Conservation (phyloP, 2,113 vertebrate species). For the Porphyrio hochstetteri region DNA sequence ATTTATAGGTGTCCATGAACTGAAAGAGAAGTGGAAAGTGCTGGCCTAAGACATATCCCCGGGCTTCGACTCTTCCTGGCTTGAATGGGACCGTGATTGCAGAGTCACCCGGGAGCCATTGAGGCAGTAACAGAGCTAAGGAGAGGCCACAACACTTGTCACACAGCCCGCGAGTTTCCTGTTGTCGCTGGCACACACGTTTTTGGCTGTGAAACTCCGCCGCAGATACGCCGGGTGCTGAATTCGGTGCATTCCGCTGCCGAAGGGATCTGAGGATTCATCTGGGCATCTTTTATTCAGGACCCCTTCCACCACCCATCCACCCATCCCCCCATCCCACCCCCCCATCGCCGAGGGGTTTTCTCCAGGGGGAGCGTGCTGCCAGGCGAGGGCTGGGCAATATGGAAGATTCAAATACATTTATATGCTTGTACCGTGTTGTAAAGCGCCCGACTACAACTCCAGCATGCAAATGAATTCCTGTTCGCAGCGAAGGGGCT, state of each 20-base stretch:
- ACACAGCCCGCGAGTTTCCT: neutral
- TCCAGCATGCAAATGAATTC: conserved; percentile 27
- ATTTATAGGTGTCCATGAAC: conserved; percentile 14
- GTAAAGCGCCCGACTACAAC: neutral
- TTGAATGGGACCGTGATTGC: neutral
- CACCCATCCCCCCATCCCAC: too few relatives aligned
- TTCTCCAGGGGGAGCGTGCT: fast-evolving
- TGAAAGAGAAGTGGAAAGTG: conserved; percentile 35
- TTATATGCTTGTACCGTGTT: neutral
- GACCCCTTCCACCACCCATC: neutral
- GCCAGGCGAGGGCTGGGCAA: neutral
- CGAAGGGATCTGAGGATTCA: fast-evolving
- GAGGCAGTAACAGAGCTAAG: neutral
- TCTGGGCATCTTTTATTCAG: neutral
- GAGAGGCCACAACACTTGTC: neutral
- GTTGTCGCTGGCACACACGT: neutral
- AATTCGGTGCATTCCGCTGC: neutral
- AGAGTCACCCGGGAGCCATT: neutral
- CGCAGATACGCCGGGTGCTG: neutral
- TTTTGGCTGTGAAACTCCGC: neutral
- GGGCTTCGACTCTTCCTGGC: neutral
- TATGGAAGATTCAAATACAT: neutral
- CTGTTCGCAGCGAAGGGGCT: neutral
- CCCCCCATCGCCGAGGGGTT: neutral
- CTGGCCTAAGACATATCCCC: neutral